Evolutionary conservation across 2,797 vertebrate genomes (phyloP).

Genomic region (Steatocranus sp.): DNA sequence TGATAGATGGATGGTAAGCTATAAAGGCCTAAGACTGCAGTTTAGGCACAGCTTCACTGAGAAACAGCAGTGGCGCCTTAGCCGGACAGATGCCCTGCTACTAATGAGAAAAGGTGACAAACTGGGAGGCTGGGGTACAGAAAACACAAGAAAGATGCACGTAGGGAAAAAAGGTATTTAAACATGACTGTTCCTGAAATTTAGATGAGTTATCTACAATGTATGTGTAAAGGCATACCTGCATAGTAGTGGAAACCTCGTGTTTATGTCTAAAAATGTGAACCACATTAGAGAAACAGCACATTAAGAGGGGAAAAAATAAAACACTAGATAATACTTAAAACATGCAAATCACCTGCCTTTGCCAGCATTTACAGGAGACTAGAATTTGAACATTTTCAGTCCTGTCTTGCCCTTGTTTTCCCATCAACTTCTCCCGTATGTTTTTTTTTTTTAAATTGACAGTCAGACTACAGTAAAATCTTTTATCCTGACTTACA

Average conservation of each 20-base stretch:
- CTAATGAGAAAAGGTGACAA: background rate
- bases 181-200: background rate
- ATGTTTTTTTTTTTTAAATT: background rate
- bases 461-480: conserved; percentile 48
- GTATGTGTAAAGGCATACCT: background rate
- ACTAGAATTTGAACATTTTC: background rate
- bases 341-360: background rate
- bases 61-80: too few relatives aligned
- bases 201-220: background rate
- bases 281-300: background rate
- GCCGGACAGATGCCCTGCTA: background rate
- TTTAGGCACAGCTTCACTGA: background rate
- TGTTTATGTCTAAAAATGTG: background rate
- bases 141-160: background rate
- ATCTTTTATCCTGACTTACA: conserved; percentile 39
- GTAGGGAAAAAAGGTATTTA: background rate
- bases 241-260: background rate
- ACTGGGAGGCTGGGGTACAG: background rate
- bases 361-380: background rate
- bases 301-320: background rate
- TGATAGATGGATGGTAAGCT: background rate
- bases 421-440: background rate
- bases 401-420: background rate
- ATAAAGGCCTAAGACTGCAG: background rate
- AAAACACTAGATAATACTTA: background rate